Evolutionary conservation across 53 echinoderm and acorn worm genomes (phyloP).

Genomic region (Actinopyga echinites): DNA sequence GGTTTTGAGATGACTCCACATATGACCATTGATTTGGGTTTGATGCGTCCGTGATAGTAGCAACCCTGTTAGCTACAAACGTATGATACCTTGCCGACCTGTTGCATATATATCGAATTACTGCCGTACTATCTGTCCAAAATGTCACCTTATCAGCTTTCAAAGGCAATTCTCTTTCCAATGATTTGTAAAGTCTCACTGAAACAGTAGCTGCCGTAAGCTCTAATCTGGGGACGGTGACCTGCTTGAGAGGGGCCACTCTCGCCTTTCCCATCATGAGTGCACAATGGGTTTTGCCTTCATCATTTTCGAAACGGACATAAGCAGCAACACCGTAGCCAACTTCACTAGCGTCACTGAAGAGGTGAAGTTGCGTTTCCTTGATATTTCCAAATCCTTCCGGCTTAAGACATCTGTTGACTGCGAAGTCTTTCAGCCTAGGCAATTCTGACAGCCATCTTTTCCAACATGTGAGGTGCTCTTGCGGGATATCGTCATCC

Average conservation of each 20-base stretch:
- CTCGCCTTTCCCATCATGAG: constrained; percentile 32
- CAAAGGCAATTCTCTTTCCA: background rate
- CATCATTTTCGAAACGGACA: constrained; percentile 22
- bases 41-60: too few relatives aligned
- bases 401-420: constrained; percentile 40
- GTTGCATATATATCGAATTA: constrained; percentile 52
- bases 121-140: constrained; percentile 52
- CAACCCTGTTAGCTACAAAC: too few relatives aligned
- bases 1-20: background rate
- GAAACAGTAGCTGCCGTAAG: constrained; percentile 56
- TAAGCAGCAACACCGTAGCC: constrained; percentile 59
- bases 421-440: background rate
- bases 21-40: background rate
- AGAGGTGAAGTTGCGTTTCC: constrained; percentile 43
- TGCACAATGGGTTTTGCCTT: background rate
- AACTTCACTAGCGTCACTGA: constrained; percentile 39
- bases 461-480: constrained; percentile 1
- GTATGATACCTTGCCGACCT: background rate
- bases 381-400: background rate
- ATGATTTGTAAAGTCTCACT: constrained; percentile 18
- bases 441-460: constrained; percentile 9
- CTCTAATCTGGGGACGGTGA: too few relatives aligned
- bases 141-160: background rate
- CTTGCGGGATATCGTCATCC: constrained; percentile 54
- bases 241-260: constrained; percentile 50